phyloP scores from a whole-genome alignment of 2,113 vertebrate genomes.

The Lucifuga dentata region DNA sequence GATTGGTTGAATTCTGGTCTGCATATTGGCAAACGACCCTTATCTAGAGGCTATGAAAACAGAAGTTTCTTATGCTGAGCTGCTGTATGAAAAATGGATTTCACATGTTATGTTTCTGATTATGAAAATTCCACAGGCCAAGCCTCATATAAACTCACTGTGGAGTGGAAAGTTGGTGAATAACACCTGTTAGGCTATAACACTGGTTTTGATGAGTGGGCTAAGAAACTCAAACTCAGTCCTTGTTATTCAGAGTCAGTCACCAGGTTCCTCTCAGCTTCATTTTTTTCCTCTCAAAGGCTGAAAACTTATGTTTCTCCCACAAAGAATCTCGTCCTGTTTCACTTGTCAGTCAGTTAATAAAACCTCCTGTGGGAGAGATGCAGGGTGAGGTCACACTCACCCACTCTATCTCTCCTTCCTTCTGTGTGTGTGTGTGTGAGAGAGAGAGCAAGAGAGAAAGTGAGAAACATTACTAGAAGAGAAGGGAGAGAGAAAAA shows the following conservation, averaged over 20 bases:
- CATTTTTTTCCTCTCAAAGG: not conserved
- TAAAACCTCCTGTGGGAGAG: slow-evolving; percentile 54
- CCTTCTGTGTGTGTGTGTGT: slow-evolving; percentile 9
- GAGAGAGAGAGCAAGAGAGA: slow-evolving; percentile 11
- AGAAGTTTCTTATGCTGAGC: too few relatives aligned
- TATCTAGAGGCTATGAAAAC: too few relatives aligned
- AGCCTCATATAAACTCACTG: not conserved
- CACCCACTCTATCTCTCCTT: slow-evolving; percentile 28
- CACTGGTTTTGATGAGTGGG: not conserved
- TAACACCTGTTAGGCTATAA: not conserved
- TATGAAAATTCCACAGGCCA: not conserved
- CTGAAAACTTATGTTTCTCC: slow-evolving; percentile 24
- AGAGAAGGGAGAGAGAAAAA: too few relatives aligned
- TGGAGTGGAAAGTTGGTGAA: not conserved
- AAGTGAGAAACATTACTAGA: too few relatives aligned
- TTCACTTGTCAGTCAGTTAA: slow-evolving; percentile 43
- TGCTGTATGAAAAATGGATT: too few relatives aligned
- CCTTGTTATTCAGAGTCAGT: slow-evolving; percentile 2
- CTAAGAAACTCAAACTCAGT: slow-evolving; percentile 8
- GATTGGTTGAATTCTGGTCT: not conserved
- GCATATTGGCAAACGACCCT: not conserved
- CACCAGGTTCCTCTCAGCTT: slow-evolving; percentile 9
- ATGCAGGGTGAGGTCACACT: slow-evolving; percentile 39
- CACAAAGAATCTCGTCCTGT: slow-evolving; percentile 28
- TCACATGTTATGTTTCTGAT: too few relatives aligned